Conservation (phyloP, 2,113 vertebrate species). For the Calonectris borealis region DNA sequence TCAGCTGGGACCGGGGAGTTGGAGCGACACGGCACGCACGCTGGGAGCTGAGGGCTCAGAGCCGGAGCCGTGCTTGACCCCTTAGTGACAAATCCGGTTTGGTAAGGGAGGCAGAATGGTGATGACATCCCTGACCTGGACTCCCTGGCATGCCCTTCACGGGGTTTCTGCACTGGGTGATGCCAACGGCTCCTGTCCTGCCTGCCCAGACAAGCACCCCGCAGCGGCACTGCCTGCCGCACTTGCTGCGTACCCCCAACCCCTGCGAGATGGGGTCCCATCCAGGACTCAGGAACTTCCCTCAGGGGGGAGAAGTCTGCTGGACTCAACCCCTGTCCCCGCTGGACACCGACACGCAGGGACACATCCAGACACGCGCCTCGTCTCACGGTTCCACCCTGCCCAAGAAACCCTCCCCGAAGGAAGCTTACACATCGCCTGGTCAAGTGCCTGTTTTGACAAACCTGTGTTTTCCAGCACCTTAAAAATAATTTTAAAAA, state of each 20-base stretch:
- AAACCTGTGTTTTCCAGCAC: neutral
- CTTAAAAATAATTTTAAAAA: no score
- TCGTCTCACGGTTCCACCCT: neutral
- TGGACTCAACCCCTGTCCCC: neutral
- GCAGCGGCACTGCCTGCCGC: rapidly evolving
- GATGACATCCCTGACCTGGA: neutral
- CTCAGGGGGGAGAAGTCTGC: rapidly evolving
- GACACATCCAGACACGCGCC: neutral
- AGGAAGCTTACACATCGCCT: neutral
- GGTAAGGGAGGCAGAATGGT: neutral
- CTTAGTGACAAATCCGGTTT: neutral
- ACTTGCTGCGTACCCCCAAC: rapidly evolving
- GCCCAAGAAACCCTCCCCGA: neutral
- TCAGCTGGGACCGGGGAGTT: neutral
- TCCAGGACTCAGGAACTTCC: rapidly evolving
- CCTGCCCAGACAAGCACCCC: neutral
- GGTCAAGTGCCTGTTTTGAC: neutral
- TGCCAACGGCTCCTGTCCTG: neutral
- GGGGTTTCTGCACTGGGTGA: neutral
- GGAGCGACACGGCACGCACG: rapidly evolving
- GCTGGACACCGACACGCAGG: neutral
- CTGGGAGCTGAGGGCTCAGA: neutral
- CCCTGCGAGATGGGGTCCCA: neutral
- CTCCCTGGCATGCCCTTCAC: neutral
- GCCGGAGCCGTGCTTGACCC: neutral